Evolutionary conservation across 2,797 vertebrate species (phyloP).

Genomic region (Oryzias dopingdopingensis): DNA sequence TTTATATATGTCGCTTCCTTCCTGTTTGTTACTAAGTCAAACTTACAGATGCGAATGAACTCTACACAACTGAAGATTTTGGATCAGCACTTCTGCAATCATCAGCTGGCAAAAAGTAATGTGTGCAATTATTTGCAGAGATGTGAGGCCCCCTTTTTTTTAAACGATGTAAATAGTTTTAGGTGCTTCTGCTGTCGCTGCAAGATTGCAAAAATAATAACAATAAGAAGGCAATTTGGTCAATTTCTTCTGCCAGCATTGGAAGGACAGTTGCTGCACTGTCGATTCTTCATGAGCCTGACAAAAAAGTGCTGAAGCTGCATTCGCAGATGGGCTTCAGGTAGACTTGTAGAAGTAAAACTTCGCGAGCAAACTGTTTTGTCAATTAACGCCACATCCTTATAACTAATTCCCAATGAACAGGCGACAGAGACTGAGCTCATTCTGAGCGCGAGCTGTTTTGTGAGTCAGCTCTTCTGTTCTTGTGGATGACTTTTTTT

Average conservation of each 20-base stretch:
- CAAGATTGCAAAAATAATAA: slow-evolving; percentile 43
- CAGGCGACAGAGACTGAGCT: slow-evolving; percentile 38
- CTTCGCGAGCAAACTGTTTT: slow-evolving; percentile 31
- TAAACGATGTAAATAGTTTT: neutral
- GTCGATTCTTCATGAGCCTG: slow-evolving; percentile 39
- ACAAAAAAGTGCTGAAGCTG: slow-evolving; percentile 24
- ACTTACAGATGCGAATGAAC: no score
- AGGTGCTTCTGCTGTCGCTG: slow-evolving; percentile 29
- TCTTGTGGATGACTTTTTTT: slow-evolving; percentile 61
- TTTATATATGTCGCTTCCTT: no score
- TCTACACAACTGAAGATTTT: no score
- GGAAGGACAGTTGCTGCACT: slow-evolving; percentile 40
- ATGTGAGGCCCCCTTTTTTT: slow-evolving; percentile 35
- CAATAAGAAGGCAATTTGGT: slow-evolving; percentile 46
- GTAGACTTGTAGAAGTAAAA: slow-evolving; percentile 19
- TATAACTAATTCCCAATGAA: slow-evolving; percentile 32
- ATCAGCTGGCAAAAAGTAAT: slow-evolving; percentile 2
- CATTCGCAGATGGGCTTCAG: slow-evolving; percentile 30
- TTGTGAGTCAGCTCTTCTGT: slow-evolving; percentile 66
- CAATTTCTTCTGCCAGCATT: slow-evolving; percentile 58
- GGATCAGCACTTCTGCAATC: neutral
- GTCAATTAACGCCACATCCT: slow-evolving; percentile 40
- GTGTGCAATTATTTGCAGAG: slow-evolving; percentile 25
- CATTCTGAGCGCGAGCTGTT: slow-evolving; percentile 49
- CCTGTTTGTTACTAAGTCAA: no score